phyloP scores from a whole-genome alignment of 2,113 vertebrate genomes.

The Carassius gibelio region DNA sequence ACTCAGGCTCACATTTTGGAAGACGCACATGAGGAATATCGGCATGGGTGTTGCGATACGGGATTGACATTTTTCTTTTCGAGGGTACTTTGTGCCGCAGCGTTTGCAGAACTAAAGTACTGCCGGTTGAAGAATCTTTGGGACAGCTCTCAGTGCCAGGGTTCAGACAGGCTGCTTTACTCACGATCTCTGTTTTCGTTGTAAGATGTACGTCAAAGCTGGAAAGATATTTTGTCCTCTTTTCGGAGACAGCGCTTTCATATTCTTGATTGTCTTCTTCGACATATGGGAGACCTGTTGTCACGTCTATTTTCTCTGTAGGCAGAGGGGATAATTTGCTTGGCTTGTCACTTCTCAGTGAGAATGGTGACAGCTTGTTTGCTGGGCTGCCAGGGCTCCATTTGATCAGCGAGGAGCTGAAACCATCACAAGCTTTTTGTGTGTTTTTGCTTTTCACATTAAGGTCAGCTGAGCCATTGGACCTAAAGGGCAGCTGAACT shows the following conservation, averaged over 20 bases:
- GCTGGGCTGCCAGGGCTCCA: conserved; percentile 74
- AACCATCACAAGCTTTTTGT: conserved; percentile 83
- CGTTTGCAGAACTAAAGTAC: conserved; percentile 76
- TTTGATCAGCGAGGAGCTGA: conserved; percentile 75
- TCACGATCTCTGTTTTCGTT: conserved; percentile 77
- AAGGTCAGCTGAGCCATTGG: conserved; percentile 78
- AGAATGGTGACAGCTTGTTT: conserved; percentile 74
- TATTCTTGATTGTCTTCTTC: conserved; percentile 77
- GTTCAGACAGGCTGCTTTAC: conserved; percentile 74
- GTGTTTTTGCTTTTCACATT: conserved; percentile 80
- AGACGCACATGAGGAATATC: conserved; percentile 84
- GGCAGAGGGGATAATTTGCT: conserved; percentile 78
- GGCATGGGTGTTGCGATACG: conserved; percentile 84
- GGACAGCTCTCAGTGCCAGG: conserved; percentile 74
- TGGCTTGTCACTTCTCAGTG: conserved; percentile 82
- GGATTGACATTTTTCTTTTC: conserved; percentile 75
- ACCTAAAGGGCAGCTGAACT: conserved; percentile 64
- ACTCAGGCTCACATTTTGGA: conserved; percentile 80
- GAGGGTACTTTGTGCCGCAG: conserved; percentile 77
- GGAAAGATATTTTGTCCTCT: conserved; percentile 77
- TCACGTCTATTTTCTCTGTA: conserved; percentile 77
- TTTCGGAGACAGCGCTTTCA: conserved; percentile 77
- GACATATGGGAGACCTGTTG: conserved; percentile 81
- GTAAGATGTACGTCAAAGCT: conserved; percentile 73
- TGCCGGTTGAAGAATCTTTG: conserved; percentile 69